Base-by-base conservation (phyloP, 2,888 invertebrate genomes). In the Dascillus cervinus region DNA sequence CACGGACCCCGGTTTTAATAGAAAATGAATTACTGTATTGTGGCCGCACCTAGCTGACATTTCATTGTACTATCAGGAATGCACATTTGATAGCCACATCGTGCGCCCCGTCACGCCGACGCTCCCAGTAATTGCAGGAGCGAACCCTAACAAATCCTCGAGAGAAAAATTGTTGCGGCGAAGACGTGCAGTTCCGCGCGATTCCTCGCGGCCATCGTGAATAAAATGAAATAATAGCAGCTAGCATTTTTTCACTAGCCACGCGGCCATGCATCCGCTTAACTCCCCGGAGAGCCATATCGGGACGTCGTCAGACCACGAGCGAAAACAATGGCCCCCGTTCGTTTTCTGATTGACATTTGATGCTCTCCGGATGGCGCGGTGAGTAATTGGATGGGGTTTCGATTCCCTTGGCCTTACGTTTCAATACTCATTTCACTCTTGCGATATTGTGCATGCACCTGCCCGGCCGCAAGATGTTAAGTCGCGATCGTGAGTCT, bases 261-360 rank as follows among this genome's bases (percentile, higher is more conserved):
- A 33, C 37, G 37, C 29, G 29, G 32, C 29, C 22, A 25, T 32
- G 33, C 32, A 34, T 32, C 27, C 28, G 26, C 31, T 33, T 21
- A 14, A 25, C 21, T 39, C 42, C 37, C 42, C 13, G 33, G 37
- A 39, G 42, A 30, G 32, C 34, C 26, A 42, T 42, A 32, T 36
- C 21, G 32, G 36, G 34, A 30, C 26, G 20, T 30, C 34, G 34
- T 32, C 39, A 31, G 26, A 35, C 34, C 39, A 44, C 44, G 44
- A 39, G 32, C 41, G 34, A 41, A 44, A 41, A 34, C 39, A 41
- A 44, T 39, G 37, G 41, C 41, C 29, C n/a, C 22, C 14, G 27
- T 21, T 29, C 28, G 25, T 24, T 32, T 27, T 29, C 34, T 39
- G 41, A 44, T 44, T 41, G 44, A 44, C 41, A 44, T 41, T 39